Evolutionary conservation across 2,797 vertebrate species (phyloP).

Genomic region (Acridotheres tristis): DNA sequence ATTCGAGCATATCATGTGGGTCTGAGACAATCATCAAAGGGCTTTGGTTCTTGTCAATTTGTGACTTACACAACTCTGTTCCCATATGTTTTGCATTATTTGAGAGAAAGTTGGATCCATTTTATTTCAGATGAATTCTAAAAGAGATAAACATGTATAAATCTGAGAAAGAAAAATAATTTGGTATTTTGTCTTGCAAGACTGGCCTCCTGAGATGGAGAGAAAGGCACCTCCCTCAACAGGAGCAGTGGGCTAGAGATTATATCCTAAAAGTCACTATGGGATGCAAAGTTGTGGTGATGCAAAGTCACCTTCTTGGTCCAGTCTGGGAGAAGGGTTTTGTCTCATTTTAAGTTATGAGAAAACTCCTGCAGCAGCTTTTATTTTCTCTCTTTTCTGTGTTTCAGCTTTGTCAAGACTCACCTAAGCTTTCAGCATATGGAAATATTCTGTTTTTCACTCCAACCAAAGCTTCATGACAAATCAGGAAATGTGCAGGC

Average conservation of each 20-base stretch:
- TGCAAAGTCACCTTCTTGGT: background rate
- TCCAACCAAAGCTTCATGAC: background rate
- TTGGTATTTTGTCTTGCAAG: constrained; percentile 52
- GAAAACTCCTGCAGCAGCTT: background rate
- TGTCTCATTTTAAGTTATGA: background rate
- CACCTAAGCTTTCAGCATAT: background rate
- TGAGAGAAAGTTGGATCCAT: constrained; percentile 61
- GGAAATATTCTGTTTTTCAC: background rate
- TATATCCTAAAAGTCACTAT: background rate
- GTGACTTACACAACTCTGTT: constrained; percentile 47
- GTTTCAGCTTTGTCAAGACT: background rate
- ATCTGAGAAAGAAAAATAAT: constrained; percentile 55
- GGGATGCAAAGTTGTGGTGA: background rate
- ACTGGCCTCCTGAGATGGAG: background rate
- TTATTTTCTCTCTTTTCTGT: background rate
- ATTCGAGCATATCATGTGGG: constrained; percentile 39
- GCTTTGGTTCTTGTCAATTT: constrained; percentile 64
- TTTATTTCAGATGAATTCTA: constrained; percentile 54
- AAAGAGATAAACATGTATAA: constrained; percentile 64
- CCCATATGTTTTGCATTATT: constrained; percentile 69
- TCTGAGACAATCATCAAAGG: constrained; percentile 32
- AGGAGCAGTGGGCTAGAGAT: background rate
- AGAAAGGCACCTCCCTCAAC: background rate
- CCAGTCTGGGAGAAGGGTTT: background rate
- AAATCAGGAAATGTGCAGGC: background rate